These are phyloP conservation scores for Aporophyla lueneburgensis DNA, from an alignment of 2,888 invertebrate species.

Conservation along the genomic window DNA sequence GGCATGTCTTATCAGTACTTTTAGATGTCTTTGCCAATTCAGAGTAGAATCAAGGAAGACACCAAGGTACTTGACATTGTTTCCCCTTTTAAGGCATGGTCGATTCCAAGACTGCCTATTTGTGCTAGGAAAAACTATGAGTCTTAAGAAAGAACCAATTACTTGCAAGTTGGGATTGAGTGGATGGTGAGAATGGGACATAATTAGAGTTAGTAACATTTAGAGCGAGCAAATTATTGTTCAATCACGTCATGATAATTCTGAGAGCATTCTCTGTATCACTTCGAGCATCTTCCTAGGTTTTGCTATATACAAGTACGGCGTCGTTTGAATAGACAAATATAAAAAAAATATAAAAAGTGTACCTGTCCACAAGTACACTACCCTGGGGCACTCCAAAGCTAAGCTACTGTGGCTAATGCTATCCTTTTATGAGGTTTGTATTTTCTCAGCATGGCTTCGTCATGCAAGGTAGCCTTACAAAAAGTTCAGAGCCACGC, in stretches of 20 bases:
- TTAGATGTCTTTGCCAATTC: too few relatives aligned
- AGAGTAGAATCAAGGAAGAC: too few relatives aligned
- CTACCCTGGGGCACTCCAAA: not conserved
- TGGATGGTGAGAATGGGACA: not conserved
- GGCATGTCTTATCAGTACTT: too few relatives aligned
- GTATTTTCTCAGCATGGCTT: not conserved
- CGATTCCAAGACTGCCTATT: not conserved
- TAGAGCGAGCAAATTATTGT: not conserved
- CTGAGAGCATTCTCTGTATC: not conserved
- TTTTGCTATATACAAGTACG: not conserved
- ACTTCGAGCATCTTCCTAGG: not conserved
- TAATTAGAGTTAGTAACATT: not conserved
- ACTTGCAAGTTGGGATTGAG: not conserved
- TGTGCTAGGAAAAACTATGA: not conserved
- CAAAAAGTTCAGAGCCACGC: not conserved
- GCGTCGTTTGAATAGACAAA: not conserved
- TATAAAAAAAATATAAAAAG: too few relatives aligned
- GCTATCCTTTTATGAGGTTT: not conserved
- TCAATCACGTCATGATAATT: not conserved
- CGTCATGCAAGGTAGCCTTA: not conserved
- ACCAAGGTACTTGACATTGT: not conserved
- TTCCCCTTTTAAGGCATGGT: not conserved
- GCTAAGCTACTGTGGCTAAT: not conserved
- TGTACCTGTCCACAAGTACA: too few relatives aligned
- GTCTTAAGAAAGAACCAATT: not conserved